Evolutionary conservation across 2,797 vertebrate species (phyloP), one percentile per base, ranked within the genome.

Genomic region (Gymnodraco acuticeps): DNA sequence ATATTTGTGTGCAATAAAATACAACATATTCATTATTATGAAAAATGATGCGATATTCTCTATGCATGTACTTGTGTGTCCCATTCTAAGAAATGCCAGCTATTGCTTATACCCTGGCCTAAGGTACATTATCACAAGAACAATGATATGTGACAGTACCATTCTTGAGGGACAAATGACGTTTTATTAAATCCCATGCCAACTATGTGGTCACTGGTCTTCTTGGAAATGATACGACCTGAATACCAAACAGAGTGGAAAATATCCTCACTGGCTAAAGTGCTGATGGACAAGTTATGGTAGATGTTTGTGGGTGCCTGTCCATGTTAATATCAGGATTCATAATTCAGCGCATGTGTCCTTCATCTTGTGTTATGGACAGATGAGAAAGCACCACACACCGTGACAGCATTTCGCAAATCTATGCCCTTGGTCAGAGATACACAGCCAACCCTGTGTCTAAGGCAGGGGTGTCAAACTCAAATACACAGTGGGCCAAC

Each of bases 201-300:
- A 86, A 64, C 68, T 54, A 76, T 70, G 72, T 77, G 73, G 76
- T 80, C 86, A 89, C 74, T 86, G 80, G 70, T 81, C 78, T 84
- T 73, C 31, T 65, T 73, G 79, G 72, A 81, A 76, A 38, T 71
- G 68, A 84, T 75, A 61, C 70, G 80, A 82, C 89, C 87, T 84
- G 85, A 90, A 92, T 89, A 81, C 33, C 65, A 87, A 90, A 70
- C 76, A 81, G 80, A 76, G 72, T 82, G 76, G 75, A 92, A 90
- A 82, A 79, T 47, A 84, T 64, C 75, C 77, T 56, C 77, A 81
- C 75, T 61, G 80, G 63, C 70, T 67, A 70, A 65, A 64, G 61
- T 45, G 78, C 82, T 86, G 87, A 87, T 13, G 17, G 87, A 84
- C 79, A 84, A 66, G 60, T 77, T 75, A 33, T 11, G 59, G 42